Conservation (phyloP, 2,797 vertebrate genomes). For the Anguilla anguilla region DNA sequence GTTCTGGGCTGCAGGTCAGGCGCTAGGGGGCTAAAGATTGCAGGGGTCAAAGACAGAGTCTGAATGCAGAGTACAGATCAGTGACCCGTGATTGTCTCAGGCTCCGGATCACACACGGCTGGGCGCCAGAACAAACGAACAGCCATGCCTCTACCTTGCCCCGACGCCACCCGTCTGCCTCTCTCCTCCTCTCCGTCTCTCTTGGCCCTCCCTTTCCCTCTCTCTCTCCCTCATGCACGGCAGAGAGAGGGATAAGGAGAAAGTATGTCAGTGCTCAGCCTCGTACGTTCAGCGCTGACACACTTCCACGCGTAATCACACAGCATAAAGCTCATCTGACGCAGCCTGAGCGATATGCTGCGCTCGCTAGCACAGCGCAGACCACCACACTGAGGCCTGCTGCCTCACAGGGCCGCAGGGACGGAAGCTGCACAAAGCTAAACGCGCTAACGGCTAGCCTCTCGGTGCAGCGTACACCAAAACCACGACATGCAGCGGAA, state of each 20-base stretch:
- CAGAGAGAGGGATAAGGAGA: background rate
- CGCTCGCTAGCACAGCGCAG: background rate
- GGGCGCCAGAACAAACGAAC: background rate
- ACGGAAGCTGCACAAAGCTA: background rate
- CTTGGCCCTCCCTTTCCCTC: background rate
- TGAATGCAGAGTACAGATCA: background rate
- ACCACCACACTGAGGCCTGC: background rate
- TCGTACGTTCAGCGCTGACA: background rate
- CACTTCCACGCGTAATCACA: constrained; percentile 15
- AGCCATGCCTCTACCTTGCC: background rate
- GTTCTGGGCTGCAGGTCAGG: background rate
- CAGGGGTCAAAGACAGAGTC: background rate
- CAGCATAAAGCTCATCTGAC: constrained; percentile 18
- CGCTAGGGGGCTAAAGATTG: background rate
- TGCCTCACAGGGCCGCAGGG: background rate
- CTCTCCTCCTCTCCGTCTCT: background rate
- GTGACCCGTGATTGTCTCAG: background rate
- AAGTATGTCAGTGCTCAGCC: constrained; percentile 6
- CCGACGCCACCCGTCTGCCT: background rate
- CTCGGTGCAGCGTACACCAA: background rate
- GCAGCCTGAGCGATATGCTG: background rate
- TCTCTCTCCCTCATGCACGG: background rate
- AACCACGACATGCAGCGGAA: background rate
- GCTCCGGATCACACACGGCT: background rate
- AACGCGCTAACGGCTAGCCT: background rate